Evolutionary conservation across 2,888 invertebrate genomes (phyloP), one percentile per base, ranked within the genome.

Genomic region (Callimorpha dominula): DNA sequence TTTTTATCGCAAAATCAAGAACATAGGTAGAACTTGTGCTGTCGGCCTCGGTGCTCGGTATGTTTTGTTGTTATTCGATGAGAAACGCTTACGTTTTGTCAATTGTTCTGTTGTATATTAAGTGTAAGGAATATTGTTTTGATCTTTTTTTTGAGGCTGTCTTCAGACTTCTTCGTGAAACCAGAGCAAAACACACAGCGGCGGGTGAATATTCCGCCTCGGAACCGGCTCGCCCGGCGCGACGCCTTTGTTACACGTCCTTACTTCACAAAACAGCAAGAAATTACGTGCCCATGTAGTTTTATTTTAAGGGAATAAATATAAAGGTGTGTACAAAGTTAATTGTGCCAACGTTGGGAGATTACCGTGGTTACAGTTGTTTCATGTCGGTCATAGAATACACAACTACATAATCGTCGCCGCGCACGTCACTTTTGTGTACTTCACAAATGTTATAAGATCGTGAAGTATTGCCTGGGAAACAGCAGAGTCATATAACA

Each of bases 81-180:
- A 57, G 57, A 42, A 65, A n/a, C 57, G 17, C 11, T 12, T 17
- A 42, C 64, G 64, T 72, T 72, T 68, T 72, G 54, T 72, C 64
- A 54, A 72, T 68, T 72, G 68, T 72, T 72, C 57, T 68, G 50
- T 72, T 68, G 65, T 68, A 72, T 64, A 63, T 67, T 52, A 54
- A 64, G 63, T 54, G 54, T 50, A 54, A 66, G 11, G 20, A 42
- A 60, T 20, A 62, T 66, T 40, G 40, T 17, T 63, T 43, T 57
- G 62, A 64, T 64, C 46, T 17, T 46, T 20, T 46, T 20, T 49
- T 63, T 46, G 52, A 42, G 20, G 4, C 52, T 7, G 20, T 42
- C n/a, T 7, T 12, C n/a, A 20, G 31, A 63, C n/a, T 46, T 62
- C 14, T 50, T 49, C 60, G 60, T 62, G 63, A 20, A 62, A 43